phyloP scores from a whole-genome alignment of 2,888 invertebrate species.

The Drosophila tanythrix region DNA sequence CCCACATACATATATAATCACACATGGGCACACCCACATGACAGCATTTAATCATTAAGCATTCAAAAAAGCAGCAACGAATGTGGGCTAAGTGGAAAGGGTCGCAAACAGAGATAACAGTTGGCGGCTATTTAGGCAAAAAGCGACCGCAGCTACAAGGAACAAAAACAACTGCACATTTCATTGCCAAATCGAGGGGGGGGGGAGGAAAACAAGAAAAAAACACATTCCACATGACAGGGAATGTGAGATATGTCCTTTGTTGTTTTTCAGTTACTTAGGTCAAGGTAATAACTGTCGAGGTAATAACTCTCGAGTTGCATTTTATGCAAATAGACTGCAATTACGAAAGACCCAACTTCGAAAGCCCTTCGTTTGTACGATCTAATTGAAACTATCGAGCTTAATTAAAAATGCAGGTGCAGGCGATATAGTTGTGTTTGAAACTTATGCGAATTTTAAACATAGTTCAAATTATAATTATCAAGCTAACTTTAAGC shows the following conservation, averaged over 20 bases:
- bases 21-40: constrained; percentile 36
- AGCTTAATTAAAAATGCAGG: constrained; percentile 28
- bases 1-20: constrained; percentile 30
- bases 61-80: constrained; percentile 56
- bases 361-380: constrained; percentile 18
- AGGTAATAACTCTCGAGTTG: constrained; percentile 25
- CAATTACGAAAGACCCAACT: constrained; percentile 10
- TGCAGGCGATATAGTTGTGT: neutral
- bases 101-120: constrained; percentile 42
- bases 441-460: neutral
- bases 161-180: constrained; percentile 53
- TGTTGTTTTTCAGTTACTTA: constrained; percentile 16
- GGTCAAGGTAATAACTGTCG: constrained; percentile 61
- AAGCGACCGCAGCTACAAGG: constrained; percentile 32
- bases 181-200: constrained; percentile 34
- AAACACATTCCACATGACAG: constrained; percentile 24
- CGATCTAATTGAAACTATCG: neutral
- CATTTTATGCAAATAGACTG: constrained; percentile 41
- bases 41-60: constrained; percentile 71
- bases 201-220: neutral
- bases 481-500: constrained; percentile 1
- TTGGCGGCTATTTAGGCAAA: constrained; percentile 45
- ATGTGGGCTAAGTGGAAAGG: constrained; percentile 5
- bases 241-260: neutral
- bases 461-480: neutral